Conservation (phyloP, 2,113 vertebrate genomes). For the Mesocricetus auratus region DNA sequence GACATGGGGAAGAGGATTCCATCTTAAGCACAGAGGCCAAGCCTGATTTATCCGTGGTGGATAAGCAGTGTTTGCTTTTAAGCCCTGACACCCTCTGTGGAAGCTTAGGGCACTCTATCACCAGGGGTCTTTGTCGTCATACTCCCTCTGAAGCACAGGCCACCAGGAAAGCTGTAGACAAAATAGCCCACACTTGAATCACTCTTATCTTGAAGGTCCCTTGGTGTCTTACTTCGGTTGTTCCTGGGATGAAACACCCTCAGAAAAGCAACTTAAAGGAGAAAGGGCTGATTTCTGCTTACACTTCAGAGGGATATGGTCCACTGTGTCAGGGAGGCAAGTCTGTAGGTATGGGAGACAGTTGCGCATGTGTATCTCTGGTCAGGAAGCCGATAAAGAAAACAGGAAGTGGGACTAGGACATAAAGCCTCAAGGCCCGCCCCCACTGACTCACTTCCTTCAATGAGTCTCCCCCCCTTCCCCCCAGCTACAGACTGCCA, state of each 20-base stretch:
- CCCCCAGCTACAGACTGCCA: not conserved
- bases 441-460: not conserved
- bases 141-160: not conserved
- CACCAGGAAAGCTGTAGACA: not conserved
- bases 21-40: not conserved
- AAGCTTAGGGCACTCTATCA: not conserved
- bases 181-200: not conserved
- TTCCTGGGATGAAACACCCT: not conserved
- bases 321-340: not conserved
- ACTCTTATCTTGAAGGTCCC: too few relatives aligned
- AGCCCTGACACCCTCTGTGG: not conserved
- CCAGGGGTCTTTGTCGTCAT: not conserved
- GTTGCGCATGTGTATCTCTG: not conserved
- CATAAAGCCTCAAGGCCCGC: not conserved
- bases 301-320: not conserved
- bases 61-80: not conserved
- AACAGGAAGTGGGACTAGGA: not conserved
- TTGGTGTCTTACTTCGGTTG: not conserved
- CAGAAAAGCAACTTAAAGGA: not conserved
- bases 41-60: not conserved
- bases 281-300: not conserved
- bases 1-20: not conserved
- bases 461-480: not conserved
- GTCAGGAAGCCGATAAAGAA: not conserved
- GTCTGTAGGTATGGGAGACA: not conserved